Base-by-base conservation (phyloP, 1,140 invertebrate genomes). In the Bacillus rossius region DNA sequence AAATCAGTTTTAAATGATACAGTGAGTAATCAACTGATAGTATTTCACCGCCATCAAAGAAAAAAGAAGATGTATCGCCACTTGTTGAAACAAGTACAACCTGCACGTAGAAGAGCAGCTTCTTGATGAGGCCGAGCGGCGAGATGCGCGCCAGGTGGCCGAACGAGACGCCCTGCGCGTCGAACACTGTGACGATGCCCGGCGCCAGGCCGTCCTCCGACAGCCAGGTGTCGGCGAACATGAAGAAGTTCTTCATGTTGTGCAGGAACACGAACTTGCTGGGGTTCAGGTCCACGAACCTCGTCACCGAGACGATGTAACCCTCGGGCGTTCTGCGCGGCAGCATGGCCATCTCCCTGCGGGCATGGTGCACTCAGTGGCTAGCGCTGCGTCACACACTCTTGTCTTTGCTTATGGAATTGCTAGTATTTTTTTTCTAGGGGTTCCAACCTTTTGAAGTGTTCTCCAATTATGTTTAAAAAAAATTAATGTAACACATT, bases 41-140 rank as follows among this genome's bases (percentile, higher is more conserved):
- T n/a, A n/a, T n/a, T n/a, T n/a, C n/a, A n/a, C n/a, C n/a, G n/a
- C n/a, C n/a, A n/a, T n/a, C n/a, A n/a, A n/a, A n/a, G n/a, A n/a
- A n/a, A n/a, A n/a, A n/a, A n/a, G n/a, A n/a, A n/a, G n/a, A n/a
- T n/a, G n/a, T n/a, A n/a, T n/a, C n/a, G n/a, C n/a, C n/a, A n/a
- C n/a, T n/a, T n/a, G n/a, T n/a, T n/a, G n/a, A n/a, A n/a, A n/a
- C n/a, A n/a, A n/a, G n/a, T n/a, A n/a, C n/a, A n/a, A 84, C 83
- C 79, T 85, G 83, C 59, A 85, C 84, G 63, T 85, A 85, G 55
- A 76, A 65, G 80, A 85, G 81, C 61, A 84, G 84, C 7, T 78
- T 77, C 62, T 79, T 73, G 2, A 85, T 64, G 1, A 78, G 76
- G 17, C 55, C 49, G 3, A 80, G 78, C 43, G 84, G 60, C 17